These are phyloP conservation scores for Lasioglossum calceatum DNA, from an alignment of 2,888 invertebrate species.

Conservation along the genomic window DNA sequence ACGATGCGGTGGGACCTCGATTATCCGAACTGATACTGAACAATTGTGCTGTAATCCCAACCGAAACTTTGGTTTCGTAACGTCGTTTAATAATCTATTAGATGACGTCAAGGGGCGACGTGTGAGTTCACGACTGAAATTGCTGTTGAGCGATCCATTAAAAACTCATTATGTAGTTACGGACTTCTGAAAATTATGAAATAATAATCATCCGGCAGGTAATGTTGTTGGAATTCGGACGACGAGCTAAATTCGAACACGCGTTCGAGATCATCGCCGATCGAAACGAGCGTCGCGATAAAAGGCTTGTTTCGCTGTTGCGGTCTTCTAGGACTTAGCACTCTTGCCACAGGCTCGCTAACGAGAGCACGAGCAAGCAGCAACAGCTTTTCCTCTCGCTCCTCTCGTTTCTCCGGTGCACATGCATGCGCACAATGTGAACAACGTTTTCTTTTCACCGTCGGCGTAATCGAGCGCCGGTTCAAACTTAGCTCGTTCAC, in stretches of 20 bases:
- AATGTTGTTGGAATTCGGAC: background rate
- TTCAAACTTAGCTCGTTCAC: slow-evolving; percentile 53
- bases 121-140: background rate
- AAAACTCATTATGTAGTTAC: background rate
- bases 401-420: slow-evolving; percentile 35
- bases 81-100: too few relatives aligned
- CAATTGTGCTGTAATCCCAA: too few relatives aligned
- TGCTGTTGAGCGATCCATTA: background rate
- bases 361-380: background rate
- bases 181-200: background rate
- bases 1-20: too few relatives aligned
- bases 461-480: slow-evolving; percentile 61
- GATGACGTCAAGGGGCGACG: too few relatives aligned
- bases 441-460: slow-evolving; percentile 67
- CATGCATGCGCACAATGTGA: slow-evolving; percentile 55
- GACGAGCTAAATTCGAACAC: background rate
- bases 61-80: too few relatives aligned
- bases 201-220: too few relatives aligned
- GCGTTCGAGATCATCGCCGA: too few relatives aligned
- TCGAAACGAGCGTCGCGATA: background rate
- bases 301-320: background rate
- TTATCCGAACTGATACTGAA: too few relatives aligned
- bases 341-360: background rate
- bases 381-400: background rate
- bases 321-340: background rate